A percentile compares a stretch with the other conserved stretches of the same genome.
Conservation (phyloP, 1,140 invertebrate species). For the Ooceraea biroi region DNA sequence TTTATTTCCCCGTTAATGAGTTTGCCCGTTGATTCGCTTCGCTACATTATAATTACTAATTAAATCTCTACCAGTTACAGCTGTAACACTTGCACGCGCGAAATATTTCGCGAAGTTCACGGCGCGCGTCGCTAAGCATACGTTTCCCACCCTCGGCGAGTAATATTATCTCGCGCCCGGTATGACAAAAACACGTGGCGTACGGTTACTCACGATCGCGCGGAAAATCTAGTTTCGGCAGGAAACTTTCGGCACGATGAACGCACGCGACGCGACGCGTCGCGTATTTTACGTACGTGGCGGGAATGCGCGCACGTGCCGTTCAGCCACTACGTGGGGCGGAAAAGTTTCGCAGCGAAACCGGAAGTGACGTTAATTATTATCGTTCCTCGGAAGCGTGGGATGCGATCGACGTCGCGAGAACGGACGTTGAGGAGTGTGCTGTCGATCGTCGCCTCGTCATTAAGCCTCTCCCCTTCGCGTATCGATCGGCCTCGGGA, state of each 20-base stretch:
- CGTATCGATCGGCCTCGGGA: constrained; percentile 69
- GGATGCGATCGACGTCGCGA: constrained; percentile 45
- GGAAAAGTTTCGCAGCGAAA: neutral
- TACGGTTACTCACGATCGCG: constrained; percentile 53
- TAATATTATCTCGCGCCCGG: constrained; percentile 45
- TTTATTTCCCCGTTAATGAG: no score
- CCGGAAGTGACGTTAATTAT: constrained; percentile 59
- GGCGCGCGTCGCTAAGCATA: constrained; percentile 3
- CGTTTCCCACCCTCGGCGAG: constrained; percentile 4
- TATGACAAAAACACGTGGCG: constrained; percentile 19
- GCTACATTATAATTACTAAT: constrained; percentile 28
- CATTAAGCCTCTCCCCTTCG: constrained; percentile 54
- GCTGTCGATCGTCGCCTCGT: constrained; percentile 53
- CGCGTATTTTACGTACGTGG: constrained; percentile 65
- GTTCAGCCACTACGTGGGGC: constrained; percentile 6
- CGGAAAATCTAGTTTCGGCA: constrained; percentile 63
- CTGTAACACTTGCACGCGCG: neutral
- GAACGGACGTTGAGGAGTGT: constrained; percentile 52
- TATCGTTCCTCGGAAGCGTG: constrained; percentile 40
- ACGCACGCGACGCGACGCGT: constrained; percentile 56
- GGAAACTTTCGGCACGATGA: constrained; percentile 51
- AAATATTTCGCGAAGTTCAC: constrained; percentile 38
- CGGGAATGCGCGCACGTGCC: constrained; percentile 52
- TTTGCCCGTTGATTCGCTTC: neutral
- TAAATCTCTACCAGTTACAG: constrained; percentile 13